phyloP scores from a whole-genome alignment of 2,797 vertebrate genomes.

The Poecilia velifera region DNA sequence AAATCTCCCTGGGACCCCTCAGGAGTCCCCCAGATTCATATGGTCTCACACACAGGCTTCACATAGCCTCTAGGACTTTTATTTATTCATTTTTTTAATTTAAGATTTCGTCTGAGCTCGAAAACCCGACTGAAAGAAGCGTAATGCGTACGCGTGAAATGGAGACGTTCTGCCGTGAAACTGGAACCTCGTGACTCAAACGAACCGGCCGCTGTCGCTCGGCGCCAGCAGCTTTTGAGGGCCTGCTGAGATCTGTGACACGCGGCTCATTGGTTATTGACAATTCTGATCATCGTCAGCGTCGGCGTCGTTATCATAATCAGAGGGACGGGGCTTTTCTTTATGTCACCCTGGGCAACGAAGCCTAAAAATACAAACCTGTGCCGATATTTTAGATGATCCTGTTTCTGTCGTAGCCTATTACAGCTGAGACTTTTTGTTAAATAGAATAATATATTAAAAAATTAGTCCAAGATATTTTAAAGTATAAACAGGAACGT shows the following conservation, averaged over 20 bases:
- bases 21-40: not conserved
- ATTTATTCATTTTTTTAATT: no score
- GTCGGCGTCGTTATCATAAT: constrained; percentile 47
- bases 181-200: not conserved
- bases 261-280: constrained; percentile 51
- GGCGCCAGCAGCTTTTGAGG: constrained; percentile 22
- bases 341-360: constrained; percentile 14
- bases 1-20: not conserved
- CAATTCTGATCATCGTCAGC: constrained; percentile 51
- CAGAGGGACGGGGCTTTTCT: constrained; percentile 37
- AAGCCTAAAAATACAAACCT: constrained; percentile 8
- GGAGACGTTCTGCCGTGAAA: not conserved
- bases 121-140: not conserved
- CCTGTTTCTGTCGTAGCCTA: not conserved
- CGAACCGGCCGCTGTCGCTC: constrained; percentile 18
- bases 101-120: no score
- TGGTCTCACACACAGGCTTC: not conserved
- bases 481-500: not conserved
- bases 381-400: not conserved
- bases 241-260: constrained; percentile 42
- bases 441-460: not conserved
- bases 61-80: not conserved
- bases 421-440: not conserved
- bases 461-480: no score
- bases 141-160: not conserved